These are phyloP conservation scores for Oreochromis mossambicus DNA, from an alignment of 2,797 vertebrate species.

Conservation along the genomic window DNA sequence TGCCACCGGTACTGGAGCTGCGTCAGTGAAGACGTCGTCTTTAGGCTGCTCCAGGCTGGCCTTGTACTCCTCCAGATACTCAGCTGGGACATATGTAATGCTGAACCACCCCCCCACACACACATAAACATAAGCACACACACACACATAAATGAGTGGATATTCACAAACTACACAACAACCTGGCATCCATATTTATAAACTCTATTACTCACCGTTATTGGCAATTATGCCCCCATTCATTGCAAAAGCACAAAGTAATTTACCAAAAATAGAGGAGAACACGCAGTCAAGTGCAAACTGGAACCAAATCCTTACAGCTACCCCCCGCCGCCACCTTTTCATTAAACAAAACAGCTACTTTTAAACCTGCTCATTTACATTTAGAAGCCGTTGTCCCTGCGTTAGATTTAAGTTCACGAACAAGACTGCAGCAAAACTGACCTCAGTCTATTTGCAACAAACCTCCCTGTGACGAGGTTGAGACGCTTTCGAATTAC, in stretches of 20 bases:
- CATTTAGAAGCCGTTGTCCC: conserved; percentile 11
- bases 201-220: background rate
- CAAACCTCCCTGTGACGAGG: conserved; percentile 17
- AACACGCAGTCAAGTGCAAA: background rate
- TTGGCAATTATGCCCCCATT: background rate
- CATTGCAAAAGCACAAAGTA: background rate
- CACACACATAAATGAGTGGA: background rate
- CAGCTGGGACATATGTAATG: conserved; percentile 90
- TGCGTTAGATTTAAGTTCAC: conserved; percentile 1
- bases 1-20: background rate
- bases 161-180: conserved; percentile 13
- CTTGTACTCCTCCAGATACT: conserved; percentile 91
- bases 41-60: conserved; percentile 70
- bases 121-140: conserved; percentile 9
- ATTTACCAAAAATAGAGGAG: conserved; percentile 20
- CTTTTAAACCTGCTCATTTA: conserved; percentile 26
- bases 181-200: background rate
- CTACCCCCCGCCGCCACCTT: background rate
- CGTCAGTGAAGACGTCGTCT: conserved; percentile 60
- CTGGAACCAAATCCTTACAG: background rate
- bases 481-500: conserved; percentile 42
- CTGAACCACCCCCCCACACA: conserved; percentile 63
- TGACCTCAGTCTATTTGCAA: background rate
- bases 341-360: background rate
- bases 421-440: background rate